Conservation (phyloP, 2,888 invertebrate species). For the Dicycla oo region DNA sequence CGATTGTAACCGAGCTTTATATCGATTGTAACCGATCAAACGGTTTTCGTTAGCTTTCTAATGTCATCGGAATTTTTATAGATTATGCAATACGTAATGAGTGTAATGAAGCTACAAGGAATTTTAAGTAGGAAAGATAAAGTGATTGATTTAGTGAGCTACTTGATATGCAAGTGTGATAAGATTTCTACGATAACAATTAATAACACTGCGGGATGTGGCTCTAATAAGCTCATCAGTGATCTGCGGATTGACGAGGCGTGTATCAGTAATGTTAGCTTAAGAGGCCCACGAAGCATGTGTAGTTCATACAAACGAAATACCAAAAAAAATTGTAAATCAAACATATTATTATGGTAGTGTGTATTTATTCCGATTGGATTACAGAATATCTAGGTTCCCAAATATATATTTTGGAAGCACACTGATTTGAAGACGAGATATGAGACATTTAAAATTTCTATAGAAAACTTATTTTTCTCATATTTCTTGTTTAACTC, state of each 20-base stretch:
- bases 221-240: constrained; percentile 34
- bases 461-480: too few species aligned
- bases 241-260: constrained; percentile 11
- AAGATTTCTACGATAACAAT: constrained; percentile 51
- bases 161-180: constrained; percentile 60
- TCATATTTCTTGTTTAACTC: too few species aligned
- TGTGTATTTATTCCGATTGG: too few species aligned
- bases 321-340: too few species aligned
- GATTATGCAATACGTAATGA: constrained; percentile 54
- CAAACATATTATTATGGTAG: too few species aligned
- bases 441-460: too few species aligned
- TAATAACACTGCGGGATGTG: constrained; percentile 43
- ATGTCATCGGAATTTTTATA: constrained; percentile 50
- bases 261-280: neutral
- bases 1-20: constrained; percentile 45
- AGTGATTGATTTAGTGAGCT: constrained; percentile 56
- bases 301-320: too few species aligned
- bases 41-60: constrained; percentile 61
- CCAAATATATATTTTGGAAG: too few species aligned
- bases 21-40: constrained; percentile 56
- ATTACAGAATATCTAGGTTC: too few species aligned
- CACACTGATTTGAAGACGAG: too few species aligned
- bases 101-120: constrained; percentile 51
- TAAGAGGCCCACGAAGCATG: too few species aligned
- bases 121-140: constrained; percentile 61